phyloP scores from a whole-genome alignment of 2,888 invertebrate genomes.

The Drosophila eohydei region DNA sequence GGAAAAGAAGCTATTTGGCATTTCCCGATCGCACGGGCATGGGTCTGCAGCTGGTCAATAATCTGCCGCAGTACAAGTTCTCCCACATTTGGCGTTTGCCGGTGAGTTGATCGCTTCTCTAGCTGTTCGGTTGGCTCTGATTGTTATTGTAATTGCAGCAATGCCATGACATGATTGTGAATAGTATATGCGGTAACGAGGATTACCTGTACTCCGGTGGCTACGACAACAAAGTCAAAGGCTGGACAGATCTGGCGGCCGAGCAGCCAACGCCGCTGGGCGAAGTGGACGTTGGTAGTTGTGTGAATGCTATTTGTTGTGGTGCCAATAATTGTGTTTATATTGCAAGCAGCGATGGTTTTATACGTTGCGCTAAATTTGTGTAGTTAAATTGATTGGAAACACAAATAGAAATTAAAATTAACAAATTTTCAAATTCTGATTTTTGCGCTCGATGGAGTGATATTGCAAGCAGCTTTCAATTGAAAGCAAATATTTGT shows the following conservation, averaged over 20 bases:
- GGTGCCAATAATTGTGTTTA: constrained; percentile 76
- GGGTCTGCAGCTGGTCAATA: constrained; percentile 77
- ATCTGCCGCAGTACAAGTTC: constrained; percentile 78
- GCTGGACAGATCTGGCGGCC: constrained; percentile 80
- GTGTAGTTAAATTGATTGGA: constrained; percentile 32
- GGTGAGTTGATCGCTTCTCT: constrained; percentile 53
- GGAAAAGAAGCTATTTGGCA: constrained; percentile 77
- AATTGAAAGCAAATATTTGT: neutral
- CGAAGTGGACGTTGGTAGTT: constrained; percentile 80
- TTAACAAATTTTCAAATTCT: neutral
- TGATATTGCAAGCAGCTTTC: neutral
- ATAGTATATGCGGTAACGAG: constrained; percentile 80
- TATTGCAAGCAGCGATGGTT: constrained; percentile 82
- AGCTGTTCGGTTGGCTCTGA: neutral
- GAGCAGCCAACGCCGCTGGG: constrained; percentile 71
- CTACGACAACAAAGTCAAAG: constrained; percentile 84
- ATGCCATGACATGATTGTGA: constrained; percentile 84
- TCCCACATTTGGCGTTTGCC: constrained; percentile 73
- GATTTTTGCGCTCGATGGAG: neutral
- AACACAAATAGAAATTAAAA: neutral
- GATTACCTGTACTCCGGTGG: constrained; percentile 82
- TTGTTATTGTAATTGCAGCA: constrained; percentile 62
- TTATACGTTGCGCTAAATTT: constrained; percentile 79
- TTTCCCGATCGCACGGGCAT: constrained; percentile 83
- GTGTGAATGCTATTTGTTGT: constrained; percentile 81